Evolutionary conservation across 2,113 vertebrate species (phyloP).

Genomic region (Okapia johnstoni): DNA sequence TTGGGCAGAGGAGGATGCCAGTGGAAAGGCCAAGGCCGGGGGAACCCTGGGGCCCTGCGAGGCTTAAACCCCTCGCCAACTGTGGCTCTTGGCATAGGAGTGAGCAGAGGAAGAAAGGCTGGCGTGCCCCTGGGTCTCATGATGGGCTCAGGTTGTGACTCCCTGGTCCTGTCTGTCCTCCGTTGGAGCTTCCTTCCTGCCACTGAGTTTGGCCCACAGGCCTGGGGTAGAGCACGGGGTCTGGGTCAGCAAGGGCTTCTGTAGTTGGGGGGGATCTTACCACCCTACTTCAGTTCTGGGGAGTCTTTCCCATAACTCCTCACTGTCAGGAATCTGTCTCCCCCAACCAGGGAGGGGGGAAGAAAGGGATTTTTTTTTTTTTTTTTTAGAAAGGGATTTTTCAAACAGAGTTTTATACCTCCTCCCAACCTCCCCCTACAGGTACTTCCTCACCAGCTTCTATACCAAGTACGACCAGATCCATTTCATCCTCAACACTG

Average conservation of each 20-base stretch:
- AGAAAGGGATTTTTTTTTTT: background rate
- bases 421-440: slow-evolving; percentile 41
- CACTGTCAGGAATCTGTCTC: background rate
- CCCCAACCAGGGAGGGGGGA: background rate
- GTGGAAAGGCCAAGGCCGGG: background rate
- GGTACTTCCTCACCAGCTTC: slow-evolving; percentile 89
- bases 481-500: slow-evolving; percentile 86
- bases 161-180: background rate
- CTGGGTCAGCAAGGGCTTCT: background rate
- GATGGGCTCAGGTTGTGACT: background rate
- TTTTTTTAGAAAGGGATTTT: background rate
- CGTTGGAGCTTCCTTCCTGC: background rate
- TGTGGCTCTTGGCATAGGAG: background rate
- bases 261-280: background rate
- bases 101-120: background rate
- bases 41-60: background rate
- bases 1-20: rapidly evolving
- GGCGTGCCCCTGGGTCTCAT: background rate
- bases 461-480: slow-evolving; percentile 87
- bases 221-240: background rate
- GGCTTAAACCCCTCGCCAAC: background rate
- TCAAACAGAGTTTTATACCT: background rate
- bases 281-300: background rate
- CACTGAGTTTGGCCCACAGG: background rate
- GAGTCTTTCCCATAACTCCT: background rate